Percentiles rank a stretch among this genome's conserved stretches.
Evolutionary conservation across 2,113 vertebrate species (phyloP).

Genomic region (Amblyopsis rosae): DNA sequence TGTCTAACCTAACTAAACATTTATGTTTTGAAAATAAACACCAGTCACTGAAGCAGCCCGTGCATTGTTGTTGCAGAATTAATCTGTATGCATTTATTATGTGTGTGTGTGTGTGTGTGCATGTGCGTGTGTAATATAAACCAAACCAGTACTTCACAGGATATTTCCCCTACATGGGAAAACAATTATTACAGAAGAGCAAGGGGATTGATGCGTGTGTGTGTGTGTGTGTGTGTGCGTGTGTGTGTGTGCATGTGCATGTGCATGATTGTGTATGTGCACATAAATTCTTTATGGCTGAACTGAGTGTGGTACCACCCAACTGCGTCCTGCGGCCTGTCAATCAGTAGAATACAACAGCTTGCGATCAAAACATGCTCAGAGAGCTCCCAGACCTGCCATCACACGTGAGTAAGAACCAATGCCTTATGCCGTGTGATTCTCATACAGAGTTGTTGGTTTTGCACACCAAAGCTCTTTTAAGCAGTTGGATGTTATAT

Average conservation of each 20-base stretch:
- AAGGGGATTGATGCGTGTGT: neutral
- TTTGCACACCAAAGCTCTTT: neutral
- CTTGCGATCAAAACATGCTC: conserved; percentile 13
- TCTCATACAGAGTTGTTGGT: neutral
- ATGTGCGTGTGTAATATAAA: neutral
- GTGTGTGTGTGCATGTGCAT: neutral
- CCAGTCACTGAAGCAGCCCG: neutral
- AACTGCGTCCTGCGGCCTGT: conserved; percentile 19
- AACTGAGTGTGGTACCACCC: conserved; percentile 22
- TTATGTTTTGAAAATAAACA: too few species aligned
- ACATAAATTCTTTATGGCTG: neutral
- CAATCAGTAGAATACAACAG: conserved; percentile 29
- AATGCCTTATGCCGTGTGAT: neutral
- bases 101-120: conserved; percentile 10
- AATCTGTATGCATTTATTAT: neutral
- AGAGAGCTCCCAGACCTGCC: conserved; percentile 2
- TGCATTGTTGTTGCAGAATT: neutral
- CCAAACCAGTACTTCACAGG: too few species aligned
- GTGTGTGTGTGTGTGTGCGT: conserved; percentile 2
- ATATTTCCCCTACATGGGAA: too few species aligned
- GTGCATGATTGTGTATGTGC: neutral
- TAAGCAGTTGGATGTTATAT: too few species aligned
- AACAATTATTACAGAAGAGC: neutral
- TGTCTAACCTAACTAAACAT: neutral
- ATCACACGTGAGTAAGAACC: neutral